These are phyloP conservation scores for Diarsia brunnea DNA, from an alignment of 2,888 invertebrate genomes.

Conservation along the genomic window DNA sequence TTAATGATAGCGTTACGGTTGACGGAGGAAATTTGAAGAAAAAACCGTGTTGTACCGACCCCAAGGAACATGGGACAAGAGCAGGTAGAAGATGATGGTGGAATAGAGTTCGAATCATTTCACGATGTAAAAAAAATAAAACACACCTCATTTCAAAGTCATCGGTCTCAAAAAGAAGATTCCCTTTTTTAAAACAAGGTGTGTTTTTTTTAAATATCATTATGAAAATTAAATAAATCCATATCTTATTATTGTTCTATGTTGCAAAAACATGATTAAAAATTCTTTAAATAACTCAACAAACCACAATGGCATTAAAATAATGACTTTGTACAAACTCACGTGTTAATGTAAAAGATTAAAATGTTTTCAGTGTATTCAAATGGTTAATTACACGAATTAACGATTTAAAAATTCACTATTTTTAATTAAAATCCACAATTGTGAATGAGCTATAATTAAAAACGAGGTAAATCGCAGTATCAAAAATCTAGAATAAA, in stretches of 20 bases:
- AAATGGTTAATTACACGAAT: conserved; percentile 39
- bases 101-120: too few relatives aligned
- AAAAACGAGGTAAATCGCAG: not conserved
- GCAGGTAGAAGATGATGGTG: too few relatives aligned
- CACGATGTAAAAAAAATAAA: not conserved
- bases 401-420: not conserved
- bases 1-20: too few relatives aligned
- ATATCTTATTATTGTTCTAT: conserved; percentile 13
- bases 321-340: conserved; percentile 12
- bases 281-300: conserved; percentile 18
- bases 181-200: not conserved
- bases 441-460: not conserved
- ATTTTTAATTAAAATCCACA: not conserved
- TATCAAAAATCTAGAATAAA: not conserved
- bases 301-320: conserved; percentile 15
- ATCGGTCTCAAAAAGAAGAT: conserved; percentile 1
- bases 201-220: too few relatives aligned
- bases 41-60: too few relatives aligned
- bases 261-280: conserved; percentile 32
- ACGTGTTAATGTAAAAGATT: conserved; percentile 24
- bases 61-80: too few relatives aligned
- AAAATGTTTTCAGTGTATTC: conserved; percentile 30
- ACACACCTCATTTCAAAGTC: conserved; percentile 15
- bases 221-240: not conserved
- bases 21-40: too few relatives aligned